phyloP scores from a whole-genome alignment of 2,888 invertebrate genomes.

The Marasmarcha lunaedactyla region DNA sequence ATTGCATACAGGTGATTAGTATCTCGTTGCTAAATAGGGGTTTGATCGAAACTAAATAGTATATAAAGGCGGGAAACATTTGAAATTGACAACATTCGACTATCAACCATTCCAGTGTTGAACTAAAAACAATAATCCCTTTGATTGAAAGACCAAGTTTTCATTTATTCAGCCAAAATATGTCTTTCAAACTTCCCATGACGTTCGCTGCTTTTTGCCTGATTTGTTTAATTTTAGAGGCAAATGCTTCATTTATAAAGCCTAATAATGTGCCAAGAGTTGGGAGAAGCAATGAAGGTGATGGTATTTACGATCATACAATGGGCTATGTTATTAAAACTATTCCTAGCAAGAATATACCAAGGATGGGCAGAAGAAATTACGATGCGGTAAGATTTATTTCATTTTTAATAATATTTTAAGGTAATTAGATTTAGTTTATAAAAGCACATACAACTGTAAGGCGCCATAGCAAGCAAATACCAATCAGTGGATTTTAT shows the following conservation, averaged over 20 bases:
- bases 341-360: constrained; percentile 49
- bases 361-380: constrained; percentile 57
- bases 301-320: constrained; percentile 39
- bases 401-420: background rate
- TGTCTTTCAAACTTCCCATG: background rate
- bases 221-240: constrained; percentile 29
- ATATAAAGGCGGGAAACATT: background rate
- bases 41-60: background rate
- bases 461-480: too few species aligned
- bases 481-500: too few species aligned
- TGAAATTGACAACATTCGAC: background rate
- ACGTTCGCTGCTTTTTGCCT: constrained; percentile 35
- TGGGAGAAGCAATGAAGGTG: constrained; percentile 53
- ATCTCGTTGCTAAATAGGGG: background rate
- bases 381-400: constrained; percentile 57
- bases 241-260: constrained; percentile 50
- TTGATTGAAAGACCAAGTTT: background rate
- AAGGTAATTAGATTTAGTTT: too few species aligned
- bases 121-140: background rate
- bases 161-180: background rate
- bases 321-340: constrained; percentile 63
- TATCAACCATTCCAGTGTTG: background rate
- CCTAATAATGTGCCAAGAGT: constrained; percentile 56
- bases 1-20: background rate
- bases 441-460: too few species aligned